These are phyloP conservation scores for Fringilla coelebs DNA, from an alignment of 2,797 vertebrate genomes.

Conservation along the genomic window DNA sequence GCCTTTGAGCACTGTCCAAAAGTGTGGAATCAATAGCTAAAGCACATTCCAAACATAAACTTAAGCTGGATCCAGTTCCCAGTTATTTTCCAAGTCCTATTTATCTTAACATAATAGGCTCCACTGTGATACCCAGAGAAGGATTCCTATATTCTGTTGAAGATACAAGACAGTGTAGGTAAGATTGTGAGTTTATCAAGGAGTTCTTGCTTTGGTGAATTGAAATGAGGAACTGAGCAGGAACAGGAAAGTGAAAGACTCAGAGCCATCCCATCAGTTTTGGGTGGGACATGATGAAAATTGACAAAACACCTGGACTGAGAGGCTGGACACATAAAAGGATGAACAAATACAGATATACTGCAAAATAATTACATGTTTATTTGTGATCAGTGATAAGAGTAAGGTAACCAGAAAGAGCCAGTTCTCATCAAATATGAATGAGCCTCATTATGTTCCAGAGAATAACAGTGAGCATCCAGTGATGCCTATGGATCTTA, in stretches of 20 bases:
- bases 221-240: neutral
- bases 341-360: neutral
- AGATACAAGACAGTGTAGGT: neutral
- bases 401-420: neutral
- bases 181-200: neutral
- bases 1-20: neutral
- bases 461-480: neutral
- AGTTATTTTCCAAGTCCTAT: neutral
- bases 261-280: neutral
- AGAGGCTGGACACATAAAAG: neutral
- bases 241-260: neutral
- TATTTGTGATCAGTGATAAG: neutral
- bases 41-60: neutral
- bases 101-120: neutral
- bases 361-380: neutral
- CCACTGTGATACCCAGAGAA: neutral
- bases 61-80: neutral
- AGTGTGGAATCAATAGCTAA: neutral
- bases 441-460: neutral
- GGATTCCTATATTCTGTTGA: neutral
- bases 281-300: neutral
- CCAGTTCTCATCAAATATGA: neutral
- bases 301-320: neutral
- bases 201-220: neutral
- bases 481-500: neutral